Evolutionary conservation across 2,113 vertebrate species (phyloP), one percentile per base, ranked within the genome.

Genomic region (Mustelus asterias): DNA sequence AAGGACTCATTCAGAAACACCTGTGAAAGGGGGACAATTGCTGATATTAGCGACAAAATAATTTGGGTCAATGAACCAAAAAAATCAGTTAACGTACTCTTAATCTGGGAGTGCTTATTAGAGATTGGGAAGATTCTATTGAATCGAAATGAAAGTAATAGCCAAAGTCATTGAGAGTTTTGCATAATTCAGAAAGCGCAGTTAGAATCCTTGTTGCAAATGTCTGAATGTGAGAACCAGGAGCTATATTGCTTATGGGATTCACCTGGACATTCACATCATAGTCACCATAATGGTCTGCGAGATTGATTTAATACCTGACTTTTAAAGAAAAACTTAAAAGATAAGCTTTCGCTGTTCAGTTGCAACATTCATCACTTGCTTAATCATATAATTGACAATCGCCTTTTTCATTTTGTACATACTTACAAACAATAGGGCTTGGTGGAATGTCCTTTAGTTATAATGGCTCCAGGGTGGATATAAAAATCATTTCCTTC

Each of bases 401-500:
- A 95, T 54, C 18, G 11, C 44, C 44, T 48, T 95, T 70, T 54
- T 9, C 80, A 26, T 90, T 90, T 60, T 33, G 48, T 41, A 54
- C 41, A 14, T 29, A 70, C 11, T 95, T 54, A 9, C 67, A 72
- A 67, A 72, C 44, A 94, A 94, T 94, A 41, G 37, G 67, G 60
- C 9, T 44, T 22, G 18, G 33, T 92, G n/a, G 58, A 92, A 92
- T 33, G n/a, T 70, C 9, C 22, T 76, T 54, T 95, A 76, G 41
- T 72, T 72, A 72, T 72, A 48, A 44, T 48, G 13, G 8, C 24
- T 72, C 67, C 92, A 41, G 22, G 67, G 37, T 72, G 37, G 89
- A 95, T 69, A 48, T 72, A 95, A 95, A 22, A 95, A 72, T 48
- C 20, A 95, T 95, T 92, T 92, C n/a, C 93, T 95, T 95, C 41